Percentiles rank a stretch among this genome's conserved stretches.
Evolutionary conservation across 1,140 invertebrate species (phyloP).

Genomic region (Oncopeltus fasciatus): DNA sequence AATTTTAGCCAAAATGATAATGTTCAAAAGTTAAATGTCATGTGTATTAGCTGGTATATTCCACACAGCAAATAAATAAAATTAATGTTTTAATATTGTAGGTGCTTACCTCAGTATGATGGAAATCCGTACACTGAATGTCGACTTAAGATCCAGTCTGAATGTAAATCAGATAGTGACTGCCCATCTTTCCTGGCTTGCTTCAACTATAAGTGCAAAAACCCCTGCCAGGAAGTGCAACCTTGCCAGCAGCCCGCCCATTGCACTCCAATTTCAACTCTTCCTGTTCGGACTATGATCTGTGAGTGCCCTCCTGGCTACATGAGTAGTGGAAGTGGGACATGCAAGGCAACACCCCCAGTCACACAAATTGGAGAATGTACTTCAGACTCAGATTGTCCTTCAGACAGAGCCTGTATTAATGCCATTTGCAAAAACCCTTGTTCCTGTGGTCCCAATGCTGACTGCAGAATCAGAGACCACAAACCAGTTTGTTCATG

Average conservation of each 20-base stretch:
- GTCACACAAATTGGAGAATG: slow-evolving; percentile 51
- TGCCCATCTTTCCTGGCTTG: slow-evolving; percentile 67
- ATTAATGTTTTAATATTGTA: too few species aligned
- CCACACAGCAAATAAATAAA: too few species aligned
- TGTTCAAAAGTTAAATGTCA: too few species aligned
- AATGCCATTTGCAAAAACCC: slow-evolving; percentile 64
- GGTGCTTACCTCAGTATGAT: slow-evolving; percentile 49
- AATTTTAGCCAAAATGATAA: too few species aligned
- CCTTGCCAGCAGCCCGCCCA: slow-evolving; percentile 65
- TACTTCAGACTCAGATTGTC: slow-evolving; percentile 57
- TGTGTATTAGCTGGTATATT: too few species aligned
- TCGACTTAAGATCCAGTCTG: slow-evolving; percentile 47
- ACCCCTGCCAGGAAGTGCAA: slow-evolving; percentile 61
- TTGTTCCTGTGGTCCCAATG: slow-evolving; percentile 64
- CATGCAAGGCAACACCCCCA: slow-evolving; percentile 52
- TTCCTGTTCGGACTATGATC: slow-evolving; percentile 73
- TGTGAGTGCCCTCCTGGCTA: slow-evolving; percentile 80
- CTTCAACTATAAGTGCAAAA: slow-evolving; percentile 62
- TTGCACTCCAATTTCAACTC: slow-evolving; percentile 63
- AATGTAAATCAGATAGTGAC: slow-evolving; percentile 66
- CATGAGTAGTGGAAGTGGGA: slow-evolving; percentile 64
- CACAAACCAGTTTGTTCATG: slow-evolving; percentile 76
- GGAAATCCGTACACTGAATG: slow-evolving; percentile 75
- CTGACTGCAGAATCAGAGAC: slow-evolving; percentile 62
- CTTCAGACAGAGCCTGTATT: slow-evolving; percentile 57